Conservation (phyloP, 2,888 invertebrate genomes). For the Cheiracanthium punctorium region DNA sequence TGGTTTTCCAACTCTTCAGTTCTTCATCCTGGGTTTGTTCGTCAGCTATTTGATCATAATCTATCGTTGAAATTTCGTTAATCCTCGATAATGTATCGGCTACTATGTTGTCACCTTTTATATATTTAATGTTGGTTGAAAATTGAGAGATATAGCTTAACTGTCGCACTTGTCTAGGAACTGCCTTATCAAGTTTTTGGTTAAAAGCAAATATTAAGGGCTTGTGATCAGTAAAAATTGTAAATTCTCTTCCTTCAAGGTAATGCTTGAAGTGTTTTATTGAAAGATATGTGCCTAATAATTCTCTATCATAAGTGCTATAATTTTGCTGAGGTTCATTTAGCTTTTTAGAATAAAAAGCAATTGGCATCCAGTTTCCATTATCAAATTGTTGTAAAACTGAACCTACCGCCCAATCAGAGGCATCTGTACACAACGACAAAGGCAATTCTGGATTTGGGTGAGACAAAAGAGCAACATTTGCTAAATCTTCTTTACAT, state of each 20-base stretch:
- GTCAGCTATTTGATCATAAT: no score
- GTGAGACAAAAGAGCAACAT: background rate
- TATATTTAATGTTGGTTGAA: no score
- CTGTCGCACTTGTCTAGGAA: background rate
- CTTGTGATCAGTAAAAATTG: conserved; percentile 7
- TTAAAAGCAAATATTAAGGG: background rate
- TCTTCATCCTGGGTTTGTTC: no score
- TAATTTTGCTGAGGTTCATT: background rate
- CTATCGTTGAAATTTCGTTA: no score
- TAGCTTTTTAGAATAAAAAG: background rate
- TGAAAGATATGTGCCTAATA: background rate
- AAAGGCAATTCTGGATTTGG: background rate
- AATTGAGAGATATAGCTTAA: background rate
- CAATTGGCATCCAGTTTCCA: background rate
- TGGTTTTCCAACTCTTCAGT: no score
- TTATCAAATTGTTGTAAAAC: background rate
- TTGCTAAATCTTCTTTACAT: background rate
- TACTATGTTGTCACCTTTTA: no score
- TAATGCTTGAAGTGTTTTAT: background rate
- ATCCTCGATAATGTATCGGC: no score
- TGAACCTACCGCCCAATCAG: background rate
- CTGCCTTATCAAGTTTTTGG: background rate
- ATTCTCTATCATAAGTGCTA: background rate
- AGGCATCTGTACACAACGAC: background rate
- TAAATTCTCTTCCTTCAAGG: conserved; percentile 1